These are phyloP conservation scores for Acrobasis suavella DNA, from an alignment of 2,888 invertebrate species.

Conservation along the genomic window DNA sequence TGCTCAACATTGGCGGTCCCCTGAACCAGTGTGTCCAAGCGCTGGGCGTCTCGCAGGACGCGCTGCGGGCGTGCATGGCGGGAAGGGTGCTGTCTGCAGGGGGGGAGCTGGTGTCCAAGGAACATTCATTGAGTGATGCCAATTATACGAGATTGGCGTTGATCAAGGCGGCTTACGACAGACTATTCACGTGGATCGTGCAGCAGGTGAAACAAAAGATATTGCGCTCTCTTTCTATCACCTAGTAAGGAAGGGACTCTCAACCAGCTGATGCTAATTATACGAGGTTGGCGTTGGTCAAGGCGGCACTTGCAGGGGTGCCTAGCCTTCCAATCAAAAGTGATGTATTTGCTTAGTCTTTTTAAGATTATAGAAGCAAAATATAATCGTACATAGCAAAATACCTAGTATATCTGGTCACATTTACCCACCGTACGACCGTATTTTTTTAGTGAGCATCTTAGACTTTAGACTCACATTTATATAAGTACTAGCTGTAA, in stretches of 20 bases:
- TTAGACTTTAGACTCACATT: no score
- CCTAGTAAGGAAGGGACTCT: constrained; percentile 69
- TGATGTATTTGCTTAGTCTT: no score
- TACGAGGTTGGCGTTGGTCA: constrained; percentile 89
- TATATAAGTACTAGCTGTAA: no score
- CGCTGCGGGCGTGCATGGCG: constrained; percentile 89
- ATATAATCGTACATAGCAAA: no score
- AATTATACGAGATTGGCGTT: constrained; percentile 95
- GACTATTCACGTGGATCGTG: constrained; percentile 97
- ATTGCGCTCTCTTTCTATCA: no score
- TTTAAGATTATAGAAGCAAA: no score
- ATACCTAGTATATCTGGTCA: no score
- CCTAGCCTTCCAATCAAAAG: no score
- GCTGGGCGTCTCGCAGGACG: constrained; percentile 83
- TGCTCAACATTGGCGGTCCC: constrained; percentile 80
- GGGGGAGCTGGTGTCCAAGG: constrained; percentile 87
- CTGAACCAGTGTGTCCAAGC: constrained; percentile 71
- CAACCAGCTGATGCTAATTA: constrained; percentile 91
- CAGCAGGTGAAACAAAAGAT: constrained; percentile 66
- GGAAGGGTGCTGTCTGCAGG: constrained; percentile 96
- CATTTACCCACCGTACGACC: no score
- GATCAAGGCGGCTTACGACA: constrained; percentile 97
- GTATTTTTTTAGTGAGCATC: no score
- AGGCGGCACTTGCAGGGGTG: no score
- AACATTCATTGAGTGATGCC: constrained; percentile 92